Conservation (phyloP, 53 echinoderm and acorn worm genomes). For the Astropecten irregularis region DNA sequence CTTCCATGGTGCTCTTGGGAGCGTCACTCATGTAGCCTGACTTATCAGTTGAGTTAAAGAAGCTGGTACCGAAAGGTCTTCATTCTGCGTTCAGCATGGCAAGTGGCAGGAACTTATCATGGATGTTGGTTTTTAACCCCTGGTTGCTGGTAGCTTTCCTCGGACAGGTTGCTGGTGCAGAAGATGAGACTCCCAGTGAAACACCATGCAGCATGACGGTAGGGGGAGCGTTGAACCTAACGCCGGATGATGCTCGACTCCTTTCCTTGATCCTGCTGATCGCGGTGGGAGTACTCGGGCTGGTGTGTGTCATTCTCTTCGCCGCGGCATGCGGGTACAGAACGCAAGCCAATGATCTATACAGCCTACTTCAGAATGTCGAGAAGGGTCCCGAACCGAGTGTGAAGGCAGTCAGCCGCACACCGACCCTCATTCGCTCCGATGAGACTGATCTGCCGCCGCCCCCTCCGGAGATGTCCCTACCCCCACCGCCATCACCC, state of each 20-base stretch:
- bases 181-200: not conserved
- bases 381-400: not conserved
- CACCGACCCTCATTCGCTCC: too few relatives aligned
- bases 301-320: not conserved
- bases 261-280: not conserved
- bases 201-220: too few relatives aligned
- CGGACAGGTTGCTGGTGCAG: not conserved
- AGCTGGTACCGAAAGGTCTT: too few relatives aligned
- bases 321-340: conserved; percentile 24
- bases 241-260: not conserved
- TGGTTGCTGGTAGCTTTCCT: not conserved
- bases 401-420: too few relatives aligned
- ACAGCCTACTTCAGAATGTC: not conserved
- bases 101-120: too few relatives aligned
- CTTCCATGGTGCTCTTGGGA: too few relatives aligned
- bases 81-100: too few relatives aligned
- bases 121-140: not conserved
- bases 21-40: too few relatives aligned
- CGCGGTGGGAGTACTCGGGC: not conserved
- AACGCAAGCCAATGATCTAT: not conserved
- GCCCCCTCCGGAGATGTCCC: too few relatives aligned
- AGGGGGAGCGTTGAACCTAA: too few relatives aligned
- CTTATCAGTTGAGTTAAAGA: too few relatives aligned
- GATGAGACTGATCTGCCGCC: too few relatives aligned
- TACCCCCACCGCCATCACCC: not conserved